Base-by-base conservation (phyloP, 2,888 invertebrate genomes). In the Platynereis dumerilii region DNA sequence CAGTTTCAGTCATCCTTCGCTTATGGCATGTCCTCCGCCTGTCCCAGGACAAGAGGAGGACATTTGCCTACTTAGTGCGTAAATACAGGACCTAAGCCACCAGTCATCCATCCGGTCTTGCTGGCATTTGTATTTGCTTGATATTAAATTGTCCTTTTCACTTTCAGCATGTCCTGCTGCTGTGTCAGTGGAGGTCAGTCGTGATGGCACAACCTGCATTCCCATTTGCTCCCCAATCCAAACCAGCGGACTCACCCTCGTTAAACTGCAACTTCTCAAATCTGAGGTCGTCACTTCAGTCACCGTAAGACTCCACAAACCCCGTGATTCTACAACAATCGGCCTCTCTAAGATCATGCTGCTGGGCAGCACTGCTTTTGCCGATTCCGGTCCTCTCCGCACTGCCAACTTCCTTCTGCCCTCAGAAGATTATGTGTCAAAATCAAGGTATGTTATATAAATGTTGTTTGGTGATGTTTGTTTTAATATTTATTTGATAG, bases 231-330 rank as follows among this genome's bases (percentile, higher is more conserved):
- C 93, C 26, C 94, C 94, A 0, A 88, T 93, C 82, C 89, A 90
- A 71, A 94, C 94, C 2, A 91, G 92, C 69, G 94, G 95, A 59
- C 75, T 83, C 45, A 92, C 93, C 0, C 92, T 90, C 82, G 94
- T 96, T 80, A 90, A 92, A 60, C 87, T 95, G 26, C 91, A 91
- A 75, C 86, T 95, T 20, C 89, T 92, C 1, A 89, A 91, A 68
- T 92, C 94, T 1, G 91, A 94, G 84, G 91, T 95, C 20, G 93
- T 92, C 52, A 92, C 92, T 66, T 90, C 91, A 52, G 91, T 96
- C 65, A 89, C 93, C 61, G 86, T 93, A 10, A 86, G 90, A 34
- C 84, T 91, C 26, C 93, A 92, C 83, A 92, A 92, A 80, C 95
- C 96, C 0, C 87, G 92, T 42, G 95, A 95, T 78, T 92, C 92